These are phyloP conservation scores for Osmerus eperlanus DNA, from an alignment of 2,113 vertebrate species.

Conservation along the genomic window DNA sequence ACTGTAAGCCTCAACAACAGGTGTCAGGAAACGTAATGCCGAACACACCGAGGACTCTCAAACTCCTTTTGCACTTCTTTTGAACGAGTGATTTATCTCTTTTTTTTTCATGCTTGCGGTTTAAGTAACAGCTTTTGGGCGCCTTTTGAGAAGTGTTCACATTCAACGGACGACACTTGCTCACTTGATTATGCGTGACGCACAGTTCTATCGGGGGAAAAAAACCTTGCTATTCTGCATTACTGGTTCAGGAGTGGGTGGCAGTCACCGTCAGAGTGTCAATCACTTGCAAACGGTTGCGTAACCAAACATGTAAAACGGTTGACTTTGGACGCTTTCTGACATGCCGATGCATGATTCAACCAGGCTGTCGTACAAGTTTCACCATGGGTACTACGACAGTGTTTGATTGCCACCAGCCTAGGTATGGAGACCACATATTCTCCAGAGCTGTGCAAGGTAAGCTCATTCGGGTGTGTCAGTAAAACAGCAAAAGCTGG, in stretches of 20 bases:
- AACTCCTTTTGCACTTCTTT: neutral
- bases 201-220: neutral
- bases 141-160: neutral
- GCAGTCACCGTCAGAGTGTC: neutral
- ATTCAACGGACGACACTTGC: neutral
- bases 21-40: neutral
- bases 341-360: too few species aligned
- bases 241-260: neutral
- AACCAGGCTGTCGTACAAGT: too few species aligned
- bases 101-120: too few species aligned
- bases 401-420: too few species aligned
- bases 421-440: too few species aligned
- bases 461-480: too few species aligned
- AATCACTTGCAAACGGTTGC: conserved; percentile 40
- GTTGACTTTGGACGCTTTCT: neutral
- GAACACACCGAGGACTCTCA: neutral
- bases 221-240: neutral
- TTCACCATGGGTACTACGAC: too few species aligned
- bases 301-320: conserved; percentile 47
- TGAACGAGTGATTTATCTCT: too few species aligned
- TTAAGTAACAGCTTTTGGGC: too few species aligned
- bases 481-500: too few species aligned
- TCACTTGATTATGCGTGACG: neutral
- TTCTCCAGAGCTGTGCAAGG: too few species aligned
- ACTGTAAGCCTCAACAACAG: neutral